Evolutionary conservation across 2,888 invertebrate species (phyloP).

Genomic region (Steromphala cineraria): DNA sequence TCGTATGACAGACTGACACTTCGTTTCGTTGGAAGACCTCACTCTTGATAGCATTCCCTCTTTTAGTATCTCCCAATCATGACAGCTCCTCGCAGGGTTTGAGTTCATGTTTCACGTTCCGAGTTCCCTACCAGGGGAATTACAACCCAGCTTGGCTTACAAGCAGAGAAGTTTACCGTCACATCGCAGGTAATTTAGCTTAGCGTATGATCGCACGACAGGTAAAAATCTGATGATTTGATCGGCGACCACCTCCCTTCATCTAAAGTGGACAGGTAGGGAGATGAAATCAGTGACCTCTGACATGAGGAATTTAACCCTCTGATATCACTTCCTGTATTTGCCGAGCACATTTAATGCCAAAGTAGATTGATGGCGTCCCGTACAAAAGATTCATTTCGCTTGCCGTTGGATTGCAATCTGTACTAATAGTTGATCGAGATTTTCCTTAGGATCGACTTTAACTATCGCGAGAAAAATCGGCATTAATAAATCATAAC

Average conservation of each 20-base stretch:
- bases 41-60: neutral
- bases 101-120: neutral
- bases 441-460: no score
- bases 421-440: no score
- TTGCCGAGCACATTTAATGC: neutral
- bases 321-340: neutral
- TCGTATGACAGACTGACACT: neutral
- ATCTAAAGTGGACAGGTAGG: neutral
- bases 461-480: no score
- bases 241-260: neutral
- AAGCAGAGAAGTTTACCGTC: constrained; percentile 15
- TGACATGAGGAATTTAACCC: neutral
- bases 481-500: no score
- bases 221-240: constrained; percentile 8
- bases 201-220: constrained; percentile 9
- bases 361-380: no score
- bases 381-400: no score
- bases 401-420: no score
- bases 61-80: constrained; percentile 3
- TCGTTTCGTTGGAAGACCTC: neutral
- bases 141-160: constrained; percentile 1
- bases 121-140: neutral
- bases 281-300: constrained; percentile 1
- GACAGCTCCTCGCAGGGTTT: neutral
- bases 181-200: constrained; percentile 13